phyloP scores from a whole-genome alignment of 2,888 invertebrate genomes.

The Tetragonula carbonaria region DNA sequence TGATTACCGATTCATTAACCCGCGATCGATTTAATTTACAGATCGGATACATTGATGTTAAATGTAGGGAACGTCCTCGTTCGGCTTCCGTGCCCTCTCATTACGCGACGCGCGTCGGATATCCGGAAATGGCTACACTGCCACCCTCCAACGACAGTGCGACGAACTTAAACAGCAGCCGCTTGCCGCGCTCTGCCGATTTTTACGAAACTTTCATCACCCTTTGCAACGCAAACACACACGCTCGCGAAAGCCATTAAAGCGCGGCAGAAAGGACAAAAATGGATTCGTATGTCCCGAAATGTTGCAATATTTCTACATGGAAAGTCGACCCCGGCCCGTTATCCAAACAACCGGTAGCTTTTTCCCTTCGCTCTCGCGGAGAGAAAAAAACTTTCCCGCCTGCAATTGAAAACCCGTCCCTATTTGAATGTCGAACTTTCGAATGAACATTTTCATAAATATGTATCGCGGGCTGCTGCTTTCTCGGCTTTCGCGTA shows the following conservation, averaged over 20 bases:
- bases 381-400: constrained; percentile 22
- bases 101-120: neutral
- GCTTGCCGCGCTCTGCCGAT: constrained; percentile 27
- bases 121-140: constrained; percentile 34
- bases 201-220: constrained; percentile 34
- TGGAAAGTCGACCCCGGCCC: neutral
- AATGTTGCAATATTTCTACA: constrained; percentile 28
- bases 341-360: constrained; percentile 23
- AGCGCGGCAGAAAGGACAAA: constrained; percentile 18
- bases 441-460: constrained; percentile 49
- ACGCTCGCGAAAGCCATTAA: constrained; percentile 12
- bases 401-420: constrained; percentile 35
- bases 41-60: neutral
- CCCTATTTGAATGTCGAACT: constrained; percentile 47
- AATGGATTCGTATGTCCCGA: constrained; percentile 18
- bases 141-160: constrained; percentile 33
- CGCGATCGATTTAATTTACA: neutral
- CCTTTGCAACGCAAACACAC: constrained; percentile 20
- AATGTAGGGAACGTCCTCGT: neutral
- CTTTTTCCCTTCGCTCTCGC: neutral
- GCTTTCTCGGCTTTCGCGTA: constrained; percentile 12
- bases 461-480: constrained; percentile 34
- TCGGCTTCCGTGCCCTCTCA: neutral
- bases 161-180: constrained; percentile 22
- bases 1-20: neutral